Base-by-base conservation (phyloP, 2,888 invertebrate genomes). In the Andrena bucephala region DNA sequence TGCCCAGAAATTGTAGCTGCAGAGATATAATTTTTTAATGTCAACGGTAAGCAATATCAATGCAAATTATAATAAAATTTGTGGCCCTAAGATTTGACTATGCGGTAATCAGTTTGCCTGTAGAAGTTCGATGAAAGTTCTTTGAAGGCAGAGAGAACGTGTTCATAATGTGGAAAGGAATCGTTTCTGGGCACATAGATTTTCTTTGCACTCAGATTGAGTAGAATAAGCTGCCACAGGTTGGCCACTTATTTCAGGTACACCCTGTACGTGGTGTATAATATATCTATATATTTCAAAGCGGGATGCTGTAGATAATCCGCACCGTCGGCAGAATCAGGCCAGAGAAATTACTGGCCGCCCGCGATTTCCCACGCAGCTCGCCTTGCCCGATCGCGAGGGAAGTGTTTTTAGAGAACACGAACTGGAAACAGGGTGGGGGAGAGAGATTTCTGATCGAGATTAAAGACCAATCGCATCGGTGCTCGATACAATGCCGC, bases 361-460 rank as follows among this genome's bases (percentile, higher is more conserved):
- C 71, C 85, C 87, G 85, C 85, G 84, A 88, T 88, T 89, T 89
- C 88, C 88, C 88, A 89, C 88, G 88, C 86, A 88, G 86, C 88
- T 87, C 85, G 85, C 79, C 83, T 82, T 79, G 76, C 69, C 67
- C 71, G 85, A 83, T 77, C 83, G 83, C 86, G 82, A 66, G 78
- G 76, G 76, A 85, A 88, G 82, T 71, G 88, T 87, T 88, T 87
- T 83, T 77, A 83, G 81, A 83, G 88, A 77, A 77, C 76, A 80
- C 85, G 77, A 72, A 54, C 57, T 77, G 27, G 50, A 42, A 42
- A 42, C 33, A 29, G 70, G 69, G 69, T 67, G 82, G 42, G 72
- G 36, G 67, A 81, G 57, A 57, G 57, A 57, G 85, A 84, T 85
- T 84, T 78, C 84, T 72, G 82, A 87, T 86, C 86, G 84, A 84